These are phyloP conservation scores for Tautogolabrus adspersus DNA, from an alignment of 2,113 vertebrate species.

Conservation along the genomic window DNA sequence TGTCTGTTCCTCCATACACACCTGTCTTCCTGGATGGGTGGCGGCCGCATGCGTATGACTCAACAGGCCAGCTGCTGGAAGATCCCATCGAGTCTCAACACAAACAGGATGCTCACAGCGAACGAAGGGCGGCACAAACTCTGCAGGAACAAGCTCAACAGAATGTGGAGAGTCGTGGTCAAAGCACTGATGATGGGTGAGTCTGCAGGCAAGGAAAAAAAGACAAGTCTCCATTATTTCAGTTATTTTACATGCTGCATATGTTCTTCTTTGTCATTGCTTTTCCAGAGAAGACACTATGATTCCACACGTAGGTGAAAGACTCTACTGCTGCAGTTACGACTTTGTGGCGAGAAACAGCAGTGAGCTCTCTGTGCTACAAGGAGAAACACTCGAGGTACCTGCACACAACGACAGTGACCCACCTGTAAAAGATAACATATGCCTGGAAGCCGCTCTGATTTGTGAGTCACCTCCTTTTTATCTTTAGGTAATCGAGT, in stretches of 20 bases:
- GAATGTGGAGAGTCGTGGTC: neutral
- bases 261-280: neutral
- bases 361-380: constrained; percentile 89
- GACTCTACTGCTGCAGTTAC: constrained; percentile 83
- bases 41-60: constrained; percentile 78
- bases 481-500: constrained; percentile 79
- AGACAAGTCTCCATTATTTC: too few relatives aligned
- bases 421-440: neutral
- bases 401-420: neutral
- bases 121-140: constrained; percentile 35
- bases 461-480: neutral
- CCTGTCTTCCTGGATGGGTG: constrained; percentile 87
- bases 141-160: neutral
- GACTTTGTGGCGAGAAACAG: constrained; percentile 91
- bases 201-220: neutral
- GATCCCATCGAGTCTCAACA: constrained; percentile 88
- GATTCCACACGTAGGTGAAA: constrained; percentile 63
- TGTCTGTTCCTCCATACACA: constrained; percentile 78
- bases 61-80: constrained; percentile 76
- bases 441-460: neutral
- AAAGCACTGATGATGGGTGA: constrained; percentile 53
- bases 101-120: constrained; percentile 81
- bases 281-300: constrained; percentile 57
- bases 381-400: constrained; percentile 88
- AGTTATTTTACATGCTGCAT: too few relatives aligned